Conservation (phyloP, 2,797 vertebrate genomes). For the Thaleichthys pacificus region DNA sequence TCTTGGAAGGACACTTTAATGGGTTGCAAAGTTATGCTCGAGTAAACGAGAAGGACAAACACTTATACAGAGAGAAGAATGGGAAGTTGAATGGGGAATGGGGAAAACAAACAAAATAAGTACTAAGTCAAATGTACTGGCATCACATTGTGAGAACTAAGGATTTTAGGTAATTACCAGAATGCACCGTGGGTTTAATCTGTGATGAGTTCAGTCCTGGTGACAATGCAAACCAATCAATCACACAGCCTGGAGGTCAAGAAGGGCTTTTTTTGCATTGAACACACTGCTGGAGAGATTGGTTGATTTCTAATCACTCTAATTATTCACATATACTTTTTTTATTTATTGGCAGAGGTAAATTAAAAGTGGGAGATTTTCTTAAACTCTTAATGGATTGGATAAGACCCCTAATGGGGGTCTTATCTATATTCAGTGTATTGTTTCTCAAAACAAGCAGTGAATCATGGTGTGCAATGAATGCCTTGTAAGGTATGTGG, state of each 20-base stretch:
- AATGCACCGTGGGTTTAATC: slow-evolving; percentile 58
- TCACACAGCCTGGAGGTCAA: slow-evolving; percentile 51
- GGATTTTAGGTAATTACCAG: slow-evolving; percentile 67
- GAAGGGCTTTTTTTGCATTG: slow-evolving; percentile 43
- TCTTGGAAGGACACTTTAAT: not conserved
- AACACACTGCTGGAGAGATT: slow-evolving; percentile 25
- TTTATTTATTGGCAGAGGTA: slow-evolving; percentile 25
- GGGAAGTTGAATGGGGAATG: slow-evolving; percentile 30
- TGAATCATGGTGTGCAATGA: slow-evolving; percentile 39
- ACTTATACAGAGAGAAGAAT: slow-evolving; percentile 16
- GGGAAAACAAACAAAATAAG: slow-evolving; percentile 34
- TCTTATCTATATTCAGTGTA: slow-evolving; percentile 33
- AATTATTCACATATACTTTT: slow-evolving; percentile 29
- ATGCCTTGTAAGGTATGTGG: slow-evolving; percentile 1
- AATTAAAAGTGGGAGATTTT: slow-evolving; percentile 23
- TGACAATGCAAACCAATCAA: slow-evolving; percentile 54
- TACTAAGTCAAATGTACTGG: slow-evolving; percentile 56
- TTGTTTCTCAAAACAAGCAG: slow-evolving; percentile 47
- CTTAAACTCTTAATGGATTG: slow-evolving; percentile 35
- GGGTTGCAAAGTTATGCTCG: not conserved
- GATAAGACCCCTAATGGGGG: slow-evolving; percentile 27
- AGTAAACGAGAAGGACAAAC: not conserved
- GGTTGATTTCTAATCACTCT: slow-evolving; percentile 43
- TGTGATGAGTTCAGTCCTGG: slow-evolving; percentile 51
- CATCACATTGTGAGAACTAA: slow-evolving; percentile 57